Base-by-base conservation (phyloP, 1,140 invertebrate genomes). In the Eufriesea mexicana region DNA sequence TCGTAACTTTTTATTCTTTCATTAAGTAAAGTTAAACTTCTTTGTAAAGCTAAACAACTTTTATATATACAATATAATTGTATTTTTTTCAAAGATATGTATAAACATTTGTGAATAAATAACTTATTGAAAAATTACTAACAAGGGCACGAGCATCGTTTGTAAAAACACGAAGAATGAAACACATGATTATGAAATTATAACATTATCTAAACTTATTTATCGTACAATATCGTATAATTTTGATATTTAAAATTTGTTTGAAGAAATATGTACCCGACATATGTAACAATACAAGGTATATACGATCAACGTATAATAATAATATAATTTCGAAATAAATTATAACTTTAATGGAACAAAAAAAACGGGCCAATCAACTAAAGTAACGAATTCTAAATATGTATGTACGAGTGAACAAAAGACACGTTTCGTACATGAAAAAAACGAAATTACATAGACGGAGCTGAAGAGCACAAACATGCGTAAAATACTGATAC, bases 211-310 rank as follows among this genome's bases (percentile, higher is more conserved):
- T 12, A 45, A 73, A 25, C 16, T 57, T 45, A n/a, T 28, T 61
- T 42, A 42, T 59, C 14, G 28, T 4, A 0, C 64, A 77, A 47
- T 55, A 35, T 35, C 35, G 35, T 35, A 35, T 35, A 35, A 35
- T 35, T 35, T 35, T 16, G 20, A 23, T 66, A 49, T 23, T n/a
- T 57, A 68, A 82, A 67, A 76, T 82, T 25, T n/a, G 2, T 82
- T 2, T 14, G 16, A 18, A 59, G 28, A 57, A 23, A 66, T 47
- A 28, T 66, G 42, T 76, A 42, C 61, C 45, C 28, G 61, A 75
- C 79, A 82, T 82, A 81, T 81, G 79, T 18, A 42, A 76, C 20
- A 57, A 66, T 8, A 82, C 51, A 45, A 82, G 25, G 35, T 28
- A 57, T 45, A 59, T 75, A 76, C 45, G 35, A 68, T 67, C 45